Percentiles rank a stretch among this genome's conserved stretches.
Conservation (phyloP, 2,888 invertebrate species). For the Ophioninae sp. region DNA sequence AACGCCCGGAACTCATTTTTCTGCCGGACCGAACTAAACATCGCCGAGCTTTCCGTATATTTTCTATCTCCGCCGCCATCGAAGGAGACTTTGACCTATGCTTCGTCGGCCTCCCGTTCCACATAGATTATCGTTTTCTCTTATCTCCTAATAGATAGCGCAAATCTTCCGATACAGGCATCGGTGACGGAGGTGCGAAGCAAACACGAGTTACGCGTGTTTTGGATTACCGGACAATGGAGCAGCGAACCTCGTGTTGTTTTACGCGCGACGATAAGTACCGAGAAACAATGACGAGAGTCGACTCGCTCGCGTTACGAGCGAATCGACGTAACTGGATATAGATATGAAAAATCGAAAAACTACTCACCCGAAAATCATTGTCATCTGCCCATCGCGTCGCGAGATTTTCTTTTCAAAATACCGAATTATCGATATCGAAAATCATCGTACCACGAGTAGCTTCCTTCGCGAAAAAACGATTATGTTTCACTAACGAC, state of each 20-base stretch:
- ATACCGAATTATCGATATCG: neutral
- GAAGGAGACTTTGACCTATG: conserved; percentile 58
- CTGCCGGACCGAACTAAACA: neutral
- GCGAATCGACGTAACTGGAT: neutral
- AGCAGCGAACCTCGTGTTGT: conserved; percentile 17
- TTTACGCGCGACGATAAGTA: neutral
- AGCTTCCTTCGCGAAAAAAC: conserved; percentile 33
- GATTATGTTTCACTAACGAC: conserved; percentile 8
- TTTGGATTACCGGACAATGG: conserved; percentile 18
- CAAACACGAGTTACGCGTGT: neutral
- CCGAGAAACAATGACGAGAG: neutral
- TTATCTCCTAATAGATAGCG: conserved; percentile 33
- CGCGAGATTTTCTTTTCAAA: conserved; percentile 26
- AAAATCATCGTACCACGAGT: conserved; percentile 40
- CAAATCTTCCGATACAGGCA: neutral
- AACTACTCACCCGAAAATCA: conserved; percentile 43
- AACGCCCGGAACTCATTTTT: neutral
- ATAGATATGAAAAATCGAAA: neutral
- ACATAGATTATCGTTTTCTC: conserved; percentile 47
- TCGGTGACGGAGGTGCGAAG: conserved; percentile 2
- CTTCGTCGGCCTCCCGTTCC: conserved; percentile 29
- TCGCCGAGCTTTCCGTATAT: neutral
- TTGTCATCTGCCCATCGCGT: conserved; percentile 56
- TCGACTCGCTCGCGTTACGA: too few relatives aligned
- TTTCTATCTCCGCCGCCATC: conserved; percentile 10